Percentiles rank a stretch among this genome's conserved stretches.
Conservation (phyloP, 2,113 vertebrate genomes). For the Takifugu flavidus region DNA sequence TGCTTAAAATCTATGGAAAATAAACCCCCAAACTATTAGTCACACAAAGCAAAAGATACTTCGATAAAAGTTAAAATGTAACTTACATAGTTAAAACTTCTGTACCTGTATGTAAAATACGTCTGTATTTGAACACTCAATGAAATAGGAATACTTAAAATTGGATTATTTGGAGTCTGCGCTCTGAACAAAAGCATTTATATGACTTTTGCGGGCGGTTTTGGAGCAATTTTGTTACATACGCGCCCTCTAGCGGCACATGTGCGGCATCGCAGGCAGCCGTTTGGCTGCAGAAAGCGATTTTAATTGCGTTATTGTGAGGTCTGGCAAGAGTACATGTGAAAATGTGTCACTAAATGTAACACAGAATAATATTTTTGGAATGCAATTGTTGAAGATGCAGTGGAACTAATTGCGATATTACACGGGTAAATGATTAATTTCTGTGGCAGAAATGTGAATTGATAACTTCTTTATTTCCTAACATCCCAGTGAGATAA, state of each 20-base stretch:
- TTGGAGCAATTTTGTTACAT: conserved; percentile 21
- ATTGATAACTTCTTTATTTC: conserved; percentile 34
- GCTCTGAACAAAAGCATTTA: too few relatives aligned
- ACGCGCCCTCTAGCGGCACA: conserved; percentile 60
- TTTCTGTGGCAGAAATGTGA: conserved; percentile 15
- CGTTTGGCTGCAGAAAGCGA: neutral
- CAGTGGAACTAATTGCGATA: conserved; percentile 17
- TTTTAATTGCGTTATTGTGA: too few relatives aligned
- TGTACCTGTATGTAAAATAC: too few relatives aligned
- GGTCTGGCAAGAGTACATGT: neutral
- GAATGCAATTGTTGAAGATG: neutral
- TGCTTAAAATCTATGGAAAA: neutral
- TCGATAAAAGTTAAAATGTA: too few relatives aligned
- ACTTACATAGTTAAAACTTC: too few relatives aligned
- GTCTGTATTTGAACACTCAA: too few relatives aligned
- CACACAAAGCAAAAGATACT: too few relatives aligned
- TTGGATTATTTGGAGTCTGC: too few relatives aligned
- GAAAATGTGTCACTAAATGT: neutral
- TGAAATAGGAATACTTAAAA: neutral
- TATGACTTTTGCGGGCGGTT: too few relatives aligned
- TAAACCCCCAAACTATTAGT: neutral
- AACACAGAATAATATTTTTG: too few relatives aligned
- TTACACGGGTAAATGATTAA: conserved; percentile 15
- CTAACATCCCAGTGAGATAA: conserved; percentile 22
- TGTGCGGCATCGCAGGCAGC: neutral